phyloP scores from a whole-genome alignment of 2,113 vertebrate species.

The Centropus bengalensis region DNA sequence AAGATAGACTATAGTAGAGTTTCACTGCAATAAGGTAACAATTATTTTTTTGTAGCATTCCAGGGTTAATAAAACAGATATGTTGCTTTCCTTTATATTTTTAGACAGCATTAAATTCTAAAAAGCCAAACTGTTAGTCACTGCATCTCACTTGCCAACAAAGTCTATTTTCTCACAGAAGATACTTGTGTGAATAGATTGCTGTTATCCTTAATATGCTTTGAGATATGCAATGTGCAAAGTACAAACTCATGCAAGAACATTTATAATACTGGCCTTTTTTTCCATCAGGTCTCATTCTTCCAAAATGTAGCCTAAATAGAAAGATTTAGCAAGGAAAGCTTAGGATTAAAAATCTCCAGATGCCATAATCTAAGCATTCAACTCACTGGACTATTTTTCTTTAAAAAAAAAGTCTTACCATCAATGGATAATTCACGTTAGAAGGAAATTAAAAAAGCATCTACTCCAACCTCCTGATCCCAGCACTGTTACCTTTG shows the following conservation, averaged over 20 bases:
- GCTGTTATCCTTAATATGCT: background rate
- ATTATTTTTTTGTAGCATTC: background rate
- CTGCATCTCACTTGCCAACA: background rate
- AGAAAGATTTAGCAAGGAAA: background rate
- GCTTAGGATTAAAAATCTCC: background rate
- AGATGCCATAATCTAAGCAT: background rate
- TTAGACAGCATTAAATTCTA: background rate
- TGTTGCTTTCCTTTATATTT: background rate
- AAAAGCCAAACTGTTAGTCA: background rate
- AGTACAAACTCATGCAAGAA: background rate
- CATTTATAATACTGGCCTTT: background rate
- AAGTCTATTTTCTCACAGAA: background rate
- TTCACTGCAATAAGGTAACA: background rate
- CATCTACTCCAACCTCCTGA: background rate
- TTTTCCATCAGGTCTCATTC: background rate
- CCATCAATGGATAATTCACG: background rate
- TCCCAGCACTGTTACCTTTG: background rate
- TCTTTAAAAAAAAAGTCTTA: background rate
- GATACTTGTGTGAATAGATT: background rate
- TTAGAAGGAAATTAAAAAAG: background rate
- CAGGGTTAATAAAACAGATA: background rate
- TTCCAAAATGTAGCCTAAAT: background rate
- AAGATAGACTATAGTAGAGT: background rate
- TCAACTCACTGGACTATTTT: background rate
- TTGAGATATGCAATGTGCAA: background rate